Evolutionary conservation across 2,113 vertebrate species (phyloP).

Genomic region (Epinephelus fuscoguttatus): DNA sequence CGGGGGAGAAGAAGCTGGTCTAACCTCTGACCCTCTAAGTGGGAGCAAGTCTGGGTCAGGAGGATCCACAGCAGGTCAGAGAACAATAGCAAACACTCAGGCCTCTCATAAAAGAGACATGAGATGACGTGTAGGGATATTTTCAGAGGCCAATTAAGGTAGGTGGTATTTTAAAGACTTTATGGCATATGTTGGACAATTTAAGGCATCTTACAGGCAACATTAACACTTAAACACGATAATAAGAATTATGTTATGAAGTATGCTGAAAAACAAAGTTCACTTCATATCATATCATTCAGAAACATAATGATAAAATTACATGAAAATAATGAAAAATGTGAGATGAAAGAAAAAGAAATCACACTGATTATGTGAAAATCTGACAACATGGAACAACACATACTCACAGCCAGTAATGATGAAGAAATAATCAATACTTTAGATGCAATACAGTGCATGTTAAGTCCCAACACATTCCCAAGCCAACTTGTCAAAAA

Average conservation of each 20-base stretch:
- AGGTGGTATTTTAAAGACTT: neutral
- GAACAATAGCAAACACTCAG: conserved; percentile 59
- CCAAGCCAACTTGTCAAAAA: too few species aligned
- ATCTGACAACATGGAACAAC: neutral
- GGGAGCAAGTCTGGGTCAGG: conserved; percentile 84
- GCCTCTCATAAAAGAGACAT: conserved; percentile 18
- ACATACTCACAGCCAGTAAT: neutral
- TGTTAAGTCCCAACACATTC: too few species aligned
- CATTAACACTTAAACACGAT: neutral
- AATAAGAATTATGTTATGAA: neutral
- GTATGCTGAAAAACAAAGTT: neutral
- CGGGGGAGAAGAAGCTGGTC: conserved; percentile 38
- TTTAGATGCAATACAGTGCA: neutral
- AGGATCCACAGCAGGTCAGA: conserved; percentile 68
- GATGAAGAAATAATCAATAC: neutral
- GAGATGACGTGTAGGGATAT: neutral
- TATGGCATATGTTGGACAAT: neutral
- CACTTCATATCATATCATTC: neutral
- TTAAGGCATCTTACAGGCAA: neutral
- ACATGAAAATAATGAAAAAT: too few species aligned
- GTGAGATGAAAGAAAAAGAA: neutral
- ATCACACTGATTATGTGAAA: neutral
- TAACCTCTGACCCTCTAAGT: conserved; percentile 80
- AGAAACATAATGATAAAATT: neutral
- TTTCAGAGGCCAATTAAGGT: neutral